Evolutionary conservation across 2,797 vertebrate species (phyloP).

Genomic region (Champsocephalus esox): DNA sequence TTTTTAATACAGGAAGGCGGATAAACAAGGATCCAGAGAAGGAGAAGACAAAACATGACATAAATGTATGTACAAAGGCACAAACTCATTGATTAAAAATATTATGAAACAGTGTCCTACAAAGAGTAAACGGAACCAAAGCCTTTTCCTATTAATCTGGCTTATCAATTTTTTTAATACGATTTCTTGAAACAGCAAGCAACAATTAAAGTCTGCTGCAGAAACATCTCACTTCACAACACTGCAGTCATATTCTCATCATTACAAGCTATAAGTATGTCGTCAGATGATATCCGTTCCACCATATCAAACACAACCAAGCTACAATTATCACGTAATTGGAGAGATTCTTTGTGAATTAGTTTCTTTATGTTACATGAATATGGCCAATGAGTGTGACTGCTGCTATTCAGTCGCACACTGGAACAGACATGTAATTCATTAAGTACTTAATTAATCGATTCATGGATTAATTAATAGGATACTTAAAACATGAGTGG

Average conservation of each 20-base stretch:
- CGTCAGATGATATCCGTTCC: neutral
- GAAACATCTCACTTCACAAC: too few species aligned
- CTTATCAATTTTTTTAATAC: too few species aligned
- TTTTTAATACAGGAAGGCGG: constrained; percentile 23
- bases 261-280: neutral
- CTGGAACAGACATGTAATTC: neutral
- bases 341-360: neutral
- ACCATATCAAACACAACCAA: neutral
- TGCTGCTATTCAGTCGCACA: neutral
- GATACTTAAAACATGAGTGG: neutral
- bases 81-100: too few species aligned
- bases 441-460: neutral
- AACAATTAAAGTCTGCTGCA: too few species aligned
- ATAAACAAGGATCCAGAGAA: constrained; percentile 7
- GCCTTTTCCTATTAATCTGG: too few species aligned
- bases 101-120: too few species aligned
- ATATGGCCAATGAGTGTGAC: neutral
- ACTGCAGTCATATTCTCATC: too few species aligned
- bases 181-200: too few species aligned
- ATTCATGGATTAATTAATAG: neutral
- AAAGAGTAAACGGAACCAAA: too few species aligned
- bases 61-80: too few species aligned
- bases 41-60: too few species aligned
- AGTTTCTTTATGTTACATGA: neutral
- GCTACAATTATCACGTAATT: neutral